Base-by-base conservation (phyloP, 2,113 vertebrate species). In the Variabilichromis moorii region DNA sequence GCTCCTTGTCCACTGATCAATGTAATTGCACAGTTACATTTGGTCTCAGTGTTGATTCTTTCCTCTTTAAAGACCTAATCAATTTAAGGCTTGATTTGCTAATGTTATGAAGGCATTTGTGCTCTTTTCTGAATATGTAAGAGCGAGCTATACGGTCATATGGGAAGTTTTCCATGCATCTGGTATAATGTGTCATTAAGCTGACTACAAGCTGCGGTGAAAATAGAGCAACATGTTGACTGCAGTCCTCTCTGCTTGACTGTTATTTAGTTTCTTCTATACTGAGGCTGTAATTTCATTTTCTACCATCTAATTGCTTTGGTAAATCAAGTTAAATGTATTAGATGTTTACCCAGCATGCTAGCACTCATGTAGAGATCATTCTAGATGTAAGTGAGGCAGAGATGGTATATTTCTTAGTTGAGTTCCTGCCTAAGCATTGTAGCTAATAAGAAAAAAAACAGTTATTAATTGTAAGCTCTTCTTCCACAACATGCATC, bases 251-350 rank as follows among this genome's bases (percentile, higher is more conserved):
- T 87, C 21, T 85, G 9, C 35, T 61, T 71, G 31, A 45, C 16
- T 80, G 66, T 79, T 51, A 63, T 93, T 57, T 87, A 79, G 40
- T 66, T 80, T 45, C 26, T 45, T 42, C 26, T 31, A 53, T 82
- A 54, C 26, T 51, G 71, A 55, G 24, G 57, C 63, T 51, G 12
- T 86, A 24, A 78, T 88, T 89, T 47, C 6, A 42, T 71, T 35
- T 31, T 80, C 17, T 37, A 45, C 24, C 66, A 37, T 90, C 63
- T 86, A 83, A 91, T 83, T 88, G 40, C 79, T 68, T 86, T 45
- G 9, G 26, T 68, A 85, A 92, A 91, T 86, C 61, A 84, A 82
- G 42, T 86, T 88, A 33, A 83, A 87, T 42, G 47, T 85, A 81
- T 90, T 28, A 42, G 50, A 78, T 89, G 81, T 88, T 83, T 45